Conservation (phyloP, 2,113 vertebrate species). For the Hydropotes inermis region DNA sequence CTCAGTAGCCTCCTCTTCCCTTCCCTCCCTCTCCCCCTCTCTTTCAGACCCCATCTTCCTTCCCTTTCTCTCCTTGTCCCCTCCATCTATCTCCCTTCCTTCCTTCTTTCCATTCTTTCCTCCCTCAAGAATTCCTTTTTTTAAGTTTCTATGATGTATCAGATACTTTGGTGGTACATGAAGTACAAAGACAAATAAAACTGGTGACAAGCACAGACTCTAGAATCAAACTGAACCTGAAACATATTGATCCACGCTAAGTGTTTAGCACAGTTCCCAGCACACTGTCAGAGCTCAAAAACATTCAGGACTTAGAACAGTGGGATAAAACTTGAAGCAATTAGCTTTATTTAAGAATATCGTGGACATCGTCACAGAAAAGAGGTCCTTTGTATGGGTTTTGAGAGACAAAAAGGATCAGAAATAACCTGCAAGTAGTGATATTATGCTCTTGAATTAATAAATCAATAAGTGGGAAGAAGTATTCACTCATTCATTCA, state of each 20-base stretch:
- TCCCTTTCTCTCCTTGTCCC: background rate
- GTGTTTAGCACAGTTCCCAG: background rate
- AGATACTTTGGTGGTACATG: background rate
- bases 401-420: background rate
- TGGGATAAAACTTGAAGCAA: background rate
- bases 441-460: background rate
- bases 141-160: background rate
- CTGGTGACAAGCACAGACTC: background rate
- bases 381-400: background rate
- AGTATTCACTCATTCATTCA: background rate
- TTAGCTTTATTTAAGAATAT: background rate
- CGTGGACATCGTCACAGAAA: background rate
- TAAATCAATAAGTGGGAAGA: background rate
- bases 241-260: background rate
- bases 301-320: background rate
- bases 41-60: too few relatives aligned
- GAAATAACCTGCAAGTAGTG: background rate
- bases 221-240: background rate
- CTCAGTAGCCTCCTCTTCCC: background rate
- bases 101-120: background rate
- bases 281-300: background rate
- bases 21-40: fast-evolving
- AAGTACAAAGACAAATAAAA: background rate
- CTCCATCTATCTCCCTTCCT: background rate
- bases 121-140: background rate